A percentile compares a stretch with the other conserved stretches of the same genome.
These are phyloP conservation scores for Campoletis sonorensis DNA, from an alignment of 1,140 invertebrate species.

Conservation along the genomic window DNA sequence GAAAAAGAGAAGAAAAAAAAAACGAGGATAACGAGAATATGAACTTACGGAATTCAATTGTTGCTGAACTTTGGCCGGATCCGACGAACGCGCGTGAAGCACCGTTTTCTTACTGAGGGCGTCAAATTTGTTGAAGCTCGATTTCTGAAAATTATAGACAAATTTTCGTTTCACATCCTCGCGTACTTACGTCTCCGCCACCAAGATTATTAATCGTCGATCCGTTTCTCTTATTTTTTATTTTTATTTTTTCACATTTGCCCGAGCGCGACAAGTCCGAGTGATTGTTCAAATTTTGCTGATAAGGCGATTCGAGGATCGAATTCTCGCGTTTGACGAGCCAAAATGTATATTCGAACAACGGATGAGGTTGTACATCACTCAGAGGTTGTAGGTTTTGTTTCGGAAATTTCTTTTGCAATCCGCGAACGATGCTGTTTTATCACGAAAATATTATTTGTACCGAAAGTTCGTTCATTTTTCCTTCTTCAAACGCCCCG, in stretches of 20 bases:
- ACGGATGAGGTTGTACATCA: too few relatives aligned
- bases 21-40: constrained; percentile 43
- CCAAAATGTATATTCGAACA: not conserved
- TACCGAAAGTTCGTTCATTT: too few relatives aligned
- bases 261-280: not conserved
- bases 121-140: constrained; percentile 87
- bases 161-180: not conserved
- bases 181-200: not conserved
- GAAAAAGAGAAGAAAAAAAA: not conserved
- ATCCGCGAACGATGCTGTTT: too few relatives aligned
- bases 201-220: not conserved
- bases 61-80: constrained; percentile 82
- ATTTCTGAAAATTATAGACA: constrained; percentile 79
- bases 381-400: too few relatives aligned
- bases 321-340: too few relatives aligned
- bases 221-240: not conserved
- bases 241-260: too few relatives aligned
- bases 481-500: too few relatives aligned
- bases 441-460: too few relatives aligned
- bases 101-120: constrained; percentile 83
- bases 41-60: constrained; percentile 81
- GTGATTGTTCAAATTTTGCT: not conserved
- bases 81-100: constrained; percentile 81
- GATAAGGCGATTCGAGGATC: too few relatives aligned
- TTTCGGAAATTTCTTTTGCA: too few relatives aligned